Evolutionary conservation across 2,113 vertebrate genomes (phyloP), one percentile per base, ranked within the genome.

Genomic region (Tupaia tana): DNA sequence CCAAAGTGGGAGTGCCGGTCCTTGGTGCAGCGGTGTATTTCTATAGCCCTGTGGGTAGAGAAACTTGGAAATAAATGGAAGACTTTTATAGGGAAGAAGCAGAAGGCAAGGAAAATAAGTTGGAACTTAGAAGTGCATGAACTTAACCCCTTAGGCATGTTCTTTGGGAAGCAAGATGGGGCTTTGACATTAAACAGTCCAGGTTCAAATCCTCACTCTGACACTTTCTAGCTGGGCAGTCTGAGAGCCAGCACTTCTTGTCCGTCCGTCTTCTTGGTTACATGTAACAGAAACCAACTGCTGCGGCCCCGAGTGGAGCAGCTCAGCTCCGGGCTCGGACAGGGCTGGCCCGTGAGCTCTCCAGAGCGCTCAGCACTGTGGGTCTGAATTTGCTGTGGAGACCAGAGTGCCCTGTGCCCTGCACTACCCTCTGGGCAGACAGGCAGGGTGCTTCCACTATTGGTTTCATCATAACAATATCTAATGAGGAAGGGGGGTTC

Each of bases 141-240:
- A 69, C 56, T 67, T 56, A 66, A 83, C 24, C 24, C 19, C 27
- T 67, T 20, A 15, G 7, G 22, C 27, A 3, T 25, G 27, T 71
- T 52, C 9, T 66, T 52, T 59, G 88, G 79, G 82, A 91, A 59
- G 20, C 7, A 24, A 10, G 66, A 2, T n/a, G 63, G 54, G 29
- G 2, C 54, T 79, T 61, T 88, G 93, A 67, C 54, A 15, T 63
- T 43, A n/a, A 77, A 71, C n/a, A 73, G 86, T 14, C 34, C 19
- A 74, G n/a, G 24, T 92, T 86, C 69, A 86, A 22, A 89, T 82
- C 70, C 70, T 86, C 15, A 34, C 66, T 86, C 67, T 22, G 61
- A 31, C 54, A 12, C 20, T 79, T 61, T 16, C 74, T 59, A 34
- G 88, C 70, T 27, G 54, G 80, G 71, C 27, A 18, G 66, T n/a